Evolutionary conservation across 2,113 vertebrate genomes (phyloP).

Genomic region (Empidonax traillii): DNA sequence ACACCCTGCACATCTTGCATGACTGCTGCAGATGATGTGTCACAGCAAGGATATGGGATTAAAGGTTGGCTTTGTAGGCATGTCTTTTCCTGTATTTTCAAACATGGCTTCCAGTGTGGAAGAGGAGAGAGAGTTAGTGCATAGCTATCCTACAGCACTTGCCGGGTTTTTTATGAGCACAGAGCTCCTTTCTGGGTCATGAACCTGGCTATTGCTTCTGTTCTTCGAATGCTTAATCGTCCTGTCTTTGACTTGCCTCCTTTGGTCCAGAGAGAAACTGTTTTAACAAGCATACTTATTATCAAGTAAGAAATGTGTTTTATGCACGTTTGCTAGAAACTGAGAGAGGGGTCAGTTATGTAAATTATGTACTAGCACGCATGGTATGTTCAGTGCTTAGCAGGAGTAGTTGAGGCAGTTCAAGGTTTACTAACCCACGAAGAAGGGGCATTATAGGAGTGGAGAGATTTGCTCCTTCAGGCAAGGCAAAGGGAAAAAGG

Average conservation of each 20-base stretch:
- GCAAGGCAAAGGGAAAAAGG: background rate
- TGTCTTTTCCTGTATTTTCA: background rate
- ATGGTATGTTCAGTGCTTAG: fast-evolving
- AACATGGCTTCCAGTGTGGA: background rate
- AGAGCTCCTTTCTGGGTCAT: background rate
- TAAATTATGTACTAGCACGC: background rate
- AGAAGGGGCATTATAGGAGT: background rate
- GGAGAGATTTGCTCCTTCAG: background rate
- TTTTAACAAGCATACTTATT: background rate
- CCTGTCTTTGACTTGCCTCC: background rate
- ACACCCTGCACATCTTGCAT: background rate
- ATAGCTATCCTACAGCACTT: fast-evolving
- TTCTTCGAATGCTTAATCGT: background rate
- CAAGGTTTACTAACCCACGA: background rate
- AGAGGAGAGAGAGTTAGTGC: background rate
- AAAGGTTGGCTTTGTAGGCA: background rate
- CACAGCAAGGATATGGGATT: fast-evolving
- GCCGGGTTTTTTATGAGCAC: background rate
- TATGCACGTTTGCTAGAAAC: background rate
- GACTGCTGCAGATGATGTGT: fast-evolving
- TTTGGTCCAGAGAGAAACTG: background rate
- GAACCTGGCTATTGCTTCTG: background rate
- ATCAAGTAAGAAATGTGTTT: background rate
- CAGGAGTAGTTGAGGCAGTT: background rate
- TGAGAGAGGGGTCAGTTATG: background rate